Evolutionary conservation across 1,140 invertebrate genomes (phyloP), one percentile per base, ranked within the genome.

Genomic region (Trichomalopsis sarcophagae): DNA sequence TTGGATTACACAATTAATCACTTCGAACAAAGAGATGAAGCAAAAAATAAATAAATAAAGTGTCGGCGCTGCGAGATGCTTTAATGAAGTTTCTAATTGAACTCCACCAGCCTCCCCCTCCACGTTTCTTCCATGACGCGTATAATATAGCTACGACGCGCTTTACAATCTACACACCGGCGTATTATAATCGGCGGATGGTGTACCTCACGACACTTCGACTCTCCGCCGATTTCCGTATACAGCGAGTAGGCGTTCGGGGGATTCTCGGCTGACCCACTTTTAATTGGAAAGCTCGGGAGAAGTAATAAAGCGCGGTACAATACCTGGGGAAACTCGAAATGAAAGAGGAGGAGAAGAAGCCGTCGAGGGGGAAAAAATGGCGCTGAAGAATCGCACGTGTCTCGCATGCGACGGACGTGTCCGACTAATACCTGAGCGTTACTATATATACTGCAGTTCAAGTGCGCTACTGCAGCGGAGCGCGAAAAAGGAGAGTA

Each of bases 11-110:
- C 10, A 44, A 5, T 44, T 10, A 1, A 10, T 44, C 40, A 44
- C 7, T 2, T 9, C 40, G 0, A 44, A 44, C 40, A 10, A 44
- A 44, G 6, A 44, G 27, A 27, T 27, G 1, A 27, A 27, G 27
- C 27, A 68, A 68, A 68, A 10, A 73, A n/a, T 36, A 2, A n/a
- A 33, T 14, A 30, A 30, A 73, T 10, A 73, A 13, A 73, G 50
- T 66, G 23, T 44, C 33, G 36, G 55, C 36, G 27, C 27, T 1
- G 27, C 27, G 27, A 21, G 66, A 55, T 17, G 71, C 81, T 82
- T 75, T 82, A 82, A 82, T 82, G 81, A 82, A 82, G 69, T 62
- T 74, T 82, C 81, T 75, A 82, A 75, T 82, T 82, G 71, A 47
- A 82, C 50, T 75, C 21, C n/a, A 6, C 10, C 68, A 10, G 14